Evolutionary conservation across 2,797 vertebrate species (phyloP).

Genomic region (Sebastolobus alascanus): DNA sequence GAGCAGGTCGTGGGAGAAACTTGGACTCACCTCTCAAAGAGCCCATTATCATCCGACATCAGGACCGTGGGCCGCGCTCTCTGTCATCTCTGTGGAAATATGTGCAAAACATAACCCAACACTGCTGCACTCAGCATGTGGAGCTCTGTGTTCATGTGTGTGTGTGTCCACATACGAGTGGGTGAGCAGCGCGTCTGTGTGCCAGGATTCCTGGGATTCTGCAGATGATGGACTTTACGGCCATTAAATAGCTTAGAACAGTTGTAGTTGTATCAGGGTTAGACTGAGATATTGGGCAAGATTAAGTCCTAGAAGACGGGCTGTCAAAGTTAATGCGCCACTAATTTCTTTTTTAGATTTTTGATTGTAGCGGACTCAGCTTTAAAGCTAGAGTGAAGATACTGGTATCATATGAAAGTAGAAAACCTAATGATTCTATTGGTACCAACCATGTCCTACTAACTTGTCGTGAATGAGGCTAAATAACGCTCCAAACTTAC

Average conservation of each 20-base stretch:
- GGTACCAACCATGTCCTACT: too few species aligned
- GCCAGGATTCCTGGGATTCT: conserved; percentile 72
- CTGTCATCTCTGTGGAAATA: conserved; percentile 60
- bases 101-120: conserved; percentile 51
- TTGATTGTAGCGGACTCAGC: too few species aligned
- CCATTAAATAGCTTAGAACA: neutral
- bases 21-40: conserved; percentile 70
- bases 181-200: conserved; percentile 29
- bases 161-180: conserved; percentile 38
- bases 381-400: too few species aligned
- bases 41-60: conserved; percentile 67
- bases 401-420: too few species aligned
- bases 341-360: too few species aligned
- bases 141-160: conserved; percentile 16
- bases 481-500: too few species aligned
- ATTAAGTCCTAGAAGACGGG: neutral
- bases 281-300: neutral
- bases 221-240: conserved; percentile 34
- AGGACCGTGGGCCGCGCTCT: conserved; percentile 48
- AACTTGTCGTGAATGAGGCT: too few species aligned
- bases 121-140: conserved; percentile 12
- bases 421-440: too few species aligned
- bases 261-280: conserved; percentile 1
- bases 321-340: too few species aligned
- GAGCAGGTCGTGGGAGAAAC: conserved; percentile 70